Base-by-base conservation (phyloP, 2,888 invertebrate genomes). In the Pammene fasciana region DNA sequence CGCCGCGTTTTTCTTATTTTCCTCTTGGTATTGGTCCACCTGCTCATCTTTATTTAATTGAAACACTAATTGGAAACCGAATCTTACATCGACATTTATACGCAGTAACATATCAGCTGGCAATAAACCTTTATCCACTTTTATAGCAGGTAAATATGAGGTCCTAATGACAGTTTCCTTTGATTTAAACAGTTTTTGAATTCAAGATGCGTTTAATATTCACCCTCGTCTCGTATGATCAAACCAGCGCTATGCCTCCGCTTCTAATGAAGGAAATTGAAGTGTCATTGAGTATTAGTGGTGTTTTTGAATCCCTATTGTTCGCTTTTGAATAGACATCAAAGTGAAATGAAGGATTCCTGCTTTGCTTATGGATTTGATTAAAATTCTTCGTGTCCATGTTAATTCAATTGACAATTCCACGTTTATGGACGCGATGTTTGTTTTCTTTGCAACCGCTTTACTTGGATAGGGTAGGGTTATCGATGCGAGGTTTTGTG, bases 261-360 rank as follows among this genome's bases (percentile, higher is more conserved):
- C 75, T 71, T 78, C 82, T 87, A 88, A 88, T 83, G 83, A 86
- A 81, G 80, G 79, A 86, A 87, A 85, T 87, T 86, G 82, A 81
- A 88, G 88, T 68, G 77, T 68, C 80, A 80, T 86, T 73, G 65
- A 77, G 72, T 26, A 72, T 52, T 71, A 71, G 79, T 79, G 78
- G 78, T 81, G 83, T 84, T 86, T 87, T 87, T 86, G 79, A 83
- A 77, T 78, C 78, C 67, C 72, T 26, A 67, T 71, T 67, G 67
- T 71, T 71, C 54, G 46, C 61, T 56, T 70, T 61, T 66, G 70
- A 56, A 66, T 61, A 60, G 36, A 68, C 50, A 64, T 67, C 55
- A 67, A 70, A 66, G 70, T 52, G 52, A 64, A 68, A 67, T 67
- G 61, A 67, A 38, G 46, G 54, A 70, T 54, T 65, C 65, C 60